Base-by-base conservation (phyloP, 2,113 vertebrate species). In the Sebastes fasciatus region DNA sequence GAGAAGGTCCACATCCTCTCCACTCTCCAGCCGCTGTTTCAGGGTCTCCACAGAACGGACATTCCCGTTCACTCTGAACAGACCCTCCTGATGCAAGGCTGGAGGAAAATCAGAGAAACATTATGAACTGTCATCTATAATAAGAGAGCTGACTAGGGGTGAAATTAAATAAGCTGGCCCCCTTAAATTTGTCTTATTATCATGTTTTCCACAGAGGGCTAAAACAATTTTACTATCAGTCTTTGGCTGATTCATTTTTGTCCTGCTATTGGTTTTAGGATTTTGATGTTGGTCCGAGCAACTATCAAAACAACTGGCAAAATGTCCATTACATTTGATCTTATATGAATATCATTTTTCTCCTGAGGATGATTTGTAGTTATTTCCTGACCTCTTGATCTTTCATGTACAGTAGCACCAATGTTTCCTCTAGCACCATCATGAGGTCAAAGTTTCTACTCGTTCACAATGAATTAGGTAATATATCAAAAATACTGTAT, bases 11-110 rank as follows among this genome's bases (percentile, higher is more conserved):
- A 97, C 94, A 0, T 94, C 90, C 4, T 92, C 94, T 0, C 96
- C 96, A 0, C 82, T 93, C 87, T 99, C 97, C 0, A 97, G 95
- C 2, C 93, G 94, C 83, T 92, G 88, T 8, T 95, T 96, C 60
- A 99, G 93, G 63, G 87, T 92, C 55, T 98, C 96, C 75, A 99
- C 96, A 1, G 90, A 92, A 63, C 96, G 97, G 71, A 96, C 92
- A 0, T 95, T 99, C 42, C 97, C 97, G 0, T 97, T 98, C 65
- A 99, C 96, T 54, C 98, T 93, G 91, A 99, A 99, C 79, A 99
- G 95, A 45, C 98, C 98, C 86, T 99, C 97, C 80, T 97, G 97
- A 0, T 93, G 93, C 85, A 99, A 94, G 34, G 96, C 98, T 99
- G 93, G 1, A 92, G 89, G 0, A 86, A 55, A 84, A 42, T 68